These are phyloP conservation scores for Calypte anna DNA, from an alignment of 2,113 vertebrate species.

Conservation along the genomic window DNA sequence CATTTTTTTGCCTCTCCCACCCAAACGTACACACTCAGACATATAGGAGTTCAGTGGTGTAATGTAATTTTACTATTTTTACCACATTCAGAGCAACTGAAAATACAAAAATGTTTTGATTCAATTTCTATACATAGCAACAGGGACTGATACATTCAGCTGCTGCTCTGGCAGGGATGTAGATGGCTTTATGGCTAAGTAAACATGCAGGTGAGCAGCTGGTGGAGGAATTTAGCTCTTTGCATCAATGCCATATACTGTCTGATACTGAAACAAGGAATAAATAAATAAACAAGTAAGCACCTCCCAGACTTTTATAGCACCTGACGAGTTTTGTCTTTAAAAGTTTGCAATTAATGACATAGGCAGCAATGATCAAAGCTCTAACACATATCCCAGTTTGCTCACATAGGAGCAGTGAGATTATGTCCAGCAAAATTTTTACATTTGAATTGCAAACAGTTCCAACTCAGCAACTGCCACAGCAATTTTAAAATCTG, in stretches of 20 bases:
- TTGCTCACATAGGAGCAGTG: not conserved
- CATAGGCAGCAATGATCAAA: not conserved
- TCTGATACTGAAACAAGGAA: not conserved
- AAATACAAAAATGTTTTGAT: not conserved
- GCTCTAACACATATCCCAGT: not conserved
- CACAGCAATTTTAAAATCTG: not conserved
- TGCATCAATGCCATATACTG: not conserved
- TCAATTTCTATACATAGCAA: not conserved
- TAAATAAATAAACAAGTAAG: not conserved
- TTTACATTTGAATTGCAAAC: not conserved
- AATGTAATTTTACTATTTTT: not conserved
- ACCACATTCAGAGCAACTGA: not conserved
- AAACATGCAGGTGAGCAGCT: not conserved
- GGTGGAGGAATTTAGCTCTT: not conserved
- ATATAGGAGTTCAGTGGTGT: not conserved
- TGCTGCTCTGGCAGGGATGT: not conserved
- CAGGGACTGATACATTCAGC: not conserved
- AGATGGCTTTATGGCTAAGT: not conserved
- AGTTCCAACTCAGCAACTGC: too few species aligned
- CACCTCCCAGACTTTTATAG: not conserved
- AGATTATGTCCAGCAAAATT: not conserved
- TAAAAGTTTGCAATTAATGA: not conserved
- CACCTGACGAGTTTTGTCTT: not conserved
- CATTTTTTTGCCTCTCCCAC: constrained; percentile 17
- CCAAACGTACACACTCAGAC: not conserved